Evolutionary conservation across 2,113 vertebrate species (phyloP).

Genomic region (Planiliza haematocheilus): DNA sequence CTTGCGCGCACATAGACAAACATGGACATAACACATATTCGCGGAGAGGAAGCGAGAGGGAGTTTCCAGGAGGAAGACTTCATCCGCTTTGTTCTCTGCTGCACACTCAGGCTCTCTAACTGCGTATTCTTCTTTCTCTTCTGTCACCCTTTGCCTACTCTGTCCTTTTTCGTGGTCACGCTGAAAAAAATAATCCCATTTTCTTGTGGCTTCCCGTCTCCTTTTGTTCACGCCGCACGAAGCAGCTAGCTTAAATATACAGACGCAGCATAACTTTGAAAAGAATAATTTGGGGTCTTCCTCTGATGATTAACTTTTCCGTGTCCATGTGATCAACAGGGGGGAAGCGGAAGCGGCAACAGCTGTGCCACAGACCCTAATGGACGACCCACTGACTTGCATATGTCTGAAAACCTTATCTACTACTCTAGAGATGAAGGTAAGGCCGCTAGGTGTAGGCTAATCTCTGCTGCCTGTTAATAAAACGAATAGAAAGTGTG

Average conservation of each 20-base stretch:
- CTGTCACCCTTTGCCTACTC: background rate
- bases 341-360: conserved; percentile 64
- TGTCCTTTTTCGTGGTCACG: background rate
- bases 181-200: no score
- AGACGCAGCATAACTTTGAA: background rate
- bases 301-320: conserved; percentile 10
- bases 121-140: background rate
- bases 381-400: conserved; percentile 78
- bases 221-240: no score
- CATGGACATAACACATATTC: conserved; percentile 20
- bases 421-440: conserved; percentile 94
- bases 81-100: conserved; percentile 20
- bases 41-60: conserved; percentile 54
- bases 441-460: no score
- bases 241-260: background rate
- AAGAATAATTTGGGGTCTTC: background rate
- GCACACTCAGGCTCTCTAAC: conserved; percentile 12
- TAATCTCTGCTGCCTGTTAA: no score
- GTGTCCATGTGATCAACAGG: conserved; percentile 59
- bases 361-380: conserved; percentile 59
- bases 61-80: conserved; percentile 61
- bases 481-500: background rate
- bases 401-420: conserved; percentile 97
- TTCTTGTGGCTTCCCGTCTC: no score
- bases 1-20: conserved; percentile 21